Evolutionary conservation across 1,140 invertebrate genomes (phyloP), one percentile per base, ranked within the genome.

Genomic region (Drosophila nigrodunni): DNA sequence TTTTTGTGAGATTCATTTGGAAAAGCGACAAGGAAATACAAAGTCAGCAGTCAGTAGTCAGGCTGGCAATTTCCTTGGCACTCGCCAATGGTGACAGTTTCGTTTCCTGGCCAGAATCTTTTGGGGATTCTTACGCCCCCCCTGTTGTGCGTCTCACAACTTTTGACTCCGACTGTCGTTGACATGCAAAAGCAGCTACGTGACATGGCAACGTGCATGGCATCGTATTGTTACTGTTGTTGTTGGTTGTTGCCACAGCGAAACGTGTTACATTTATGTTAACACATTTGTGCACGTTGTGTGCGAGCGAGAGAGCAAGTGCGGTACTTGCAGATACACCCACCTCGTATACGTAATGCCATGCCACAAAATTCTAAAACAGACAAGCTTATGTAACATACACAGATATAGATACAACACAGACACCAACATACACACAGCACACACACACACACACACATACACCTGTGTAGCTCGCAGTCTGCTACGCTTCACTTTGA

Each of bases 231-330:
- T 37, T 82, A 59, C 49, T 58, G 52, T 9, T 59, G 34, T 18
- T 68, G 30, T 9, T 39, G 55, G 50, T 70, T 62, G 77, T 77
- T 83, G 75, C 81, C 82, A 86, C 82, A 86, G 70, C 60, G 82
- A 86, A 85, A 86, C 81, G 81, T 85, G 81, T 80, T 85, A 85
- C 81, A 85, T 85, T 85, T 85, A 77, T 85, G 81, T 86, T 86
- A 85, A 85, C 81, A 82, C 82, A 77, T 85, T 85, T 80, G 81
- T 74, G 74, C 77, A 80, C 81, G 77, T 80, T 85, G 62, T 65
- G 55, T 34, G 37, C 21, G 37, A 67, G 34, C 39, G 66, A 67
- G 43, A 52, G 21, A 35, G 39, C 46, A 21, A 52, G 66, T 72
- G 61, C 71, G 67, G 35, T 55, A 15, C 15, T 15, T 15, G 15